Evolutionary conservation across 2,113 vertebrate genomes (phyloP), one percentile per base, ranked within the genome.

Genomic region (Erpornis zantholeuca): DNA sequence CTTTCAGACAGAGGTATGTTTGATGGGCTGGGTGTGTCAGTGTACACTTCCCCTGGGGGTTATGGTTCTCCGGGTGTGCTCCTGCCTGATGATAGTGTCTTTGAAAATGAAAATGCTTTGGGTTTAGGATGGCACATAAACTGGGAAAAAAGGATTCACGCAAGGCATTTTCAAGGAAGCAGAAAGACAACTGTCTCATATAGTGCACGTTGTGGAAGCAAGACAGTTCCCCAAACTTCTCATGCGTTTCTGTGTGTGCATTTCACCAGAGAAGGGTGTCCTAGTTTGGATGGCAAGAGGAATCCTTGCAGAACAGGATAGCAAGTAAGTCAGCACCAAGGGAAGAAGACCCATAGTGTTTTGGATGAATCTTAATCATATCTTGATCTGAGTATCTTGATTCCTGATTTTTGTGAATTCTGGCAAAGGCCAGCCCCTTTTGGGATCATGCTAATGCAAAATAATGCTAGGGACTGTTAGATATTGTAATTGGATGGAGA

Each of bases 171-270:
- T 64, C 24, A 79, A 81, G 73, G 61, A 78, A 50, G 20, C 8
- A 76, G 72, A 64, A 68, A 79, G 23, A 47, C 35, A 27, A 54
- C 56, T 66, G 83, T 85, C 35, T 92, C 25, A 33, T 36, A 10
- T 2, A 54, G 28, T 11, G 6, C 13, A 27, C 3, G 2, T 10
- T 7, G 3, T 2, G 19, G 50, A 85, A 87, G 27, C 16, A 66
- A 72, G 11, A 4, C 56, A 12, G 33, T 47, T 82, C 40, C 36
- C 54, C 38, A 38, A 70, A 61, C 21, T 47, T 52, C 12, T 45
- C 16, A 13, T 15, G 29, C 17, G 10, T 22, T 82, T 53, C 53
- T 54, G 1, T 27, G 27, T 31, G 22, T 56, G 10, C 1, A 0
- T 42, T 80, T 76, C 64, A 27, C 50, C 1, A 6, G 44, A 69